These are phyloP conservation scores for Halichoerus grypus DNA, from an alignment of 2,113 vertebrate genomes.

Conservation along the genomic window DNA sequence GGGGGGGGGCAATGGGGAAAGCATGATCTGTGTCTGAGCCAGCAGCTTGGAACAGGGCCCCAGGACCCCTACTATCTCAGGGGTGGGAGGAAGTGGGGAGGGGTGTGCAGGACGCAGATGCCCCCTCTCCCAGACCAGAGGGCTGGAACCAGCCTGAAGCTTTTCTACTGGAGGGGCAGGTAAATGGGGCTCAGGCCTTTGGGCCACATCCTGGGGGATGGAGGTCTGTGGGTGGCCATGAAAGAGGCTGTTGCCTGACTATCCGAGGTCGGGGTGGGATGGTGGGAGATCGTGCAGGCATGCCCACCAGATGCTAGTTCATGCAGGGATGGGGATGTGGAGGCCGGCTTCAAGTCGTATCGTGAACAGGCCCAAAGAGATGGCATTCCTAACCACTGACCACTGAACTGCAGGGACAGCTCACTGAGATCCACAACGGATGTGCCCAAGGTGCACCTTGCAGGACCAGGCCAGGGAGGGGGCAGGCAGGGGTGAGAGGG, in stretches of 20 bases:
- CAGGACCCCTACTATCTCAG: not conserved
- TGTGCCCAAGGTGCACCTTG: too few relatives aligned
- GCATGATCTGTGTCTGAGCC: not conserved
- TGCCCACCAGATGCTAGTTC: not conserved
- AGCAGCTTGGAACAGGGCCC: too few relatives aligned
- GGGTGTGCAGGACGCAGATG: not conserved
- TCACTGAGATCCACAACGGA: too few relatives aligned
- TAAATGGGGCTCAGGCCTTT: not conserved
- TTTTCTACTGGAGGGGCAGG: not conserved
- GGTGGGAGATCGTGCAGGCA: not conserved
- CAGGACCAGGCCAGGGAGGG: not conserved
- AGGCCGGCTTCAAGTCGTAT: rapidly evolving
- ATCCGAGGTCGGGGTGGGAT: rapidly evolving
- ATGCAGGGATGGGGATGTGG: rapidly evolving
- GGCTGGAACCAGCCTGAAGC: not conserved
- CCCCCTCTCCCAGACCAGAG: not conserved
- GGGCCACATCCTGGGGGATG: too few relatives aligned
- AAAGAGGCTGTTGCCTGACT: not conserved
- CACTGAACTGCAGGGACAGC: rapidly evolving
- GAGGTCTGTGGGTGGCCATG: not conserved
- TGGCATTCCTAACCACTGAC: rapidly evolving
- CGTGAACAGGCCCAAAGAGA: not conserved
- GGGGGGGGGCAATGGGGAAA: not conserved
- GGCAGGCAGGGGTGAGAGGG: too few relatives aligned
- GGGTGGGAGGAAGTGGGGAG: not conserved